Percentiles rank a stretch among this genome's conserved stretches.
phyloP scores from a whole-genome alignment of 2,888 invertebrate genomes.

The Latheticus oryzae region DNA sequence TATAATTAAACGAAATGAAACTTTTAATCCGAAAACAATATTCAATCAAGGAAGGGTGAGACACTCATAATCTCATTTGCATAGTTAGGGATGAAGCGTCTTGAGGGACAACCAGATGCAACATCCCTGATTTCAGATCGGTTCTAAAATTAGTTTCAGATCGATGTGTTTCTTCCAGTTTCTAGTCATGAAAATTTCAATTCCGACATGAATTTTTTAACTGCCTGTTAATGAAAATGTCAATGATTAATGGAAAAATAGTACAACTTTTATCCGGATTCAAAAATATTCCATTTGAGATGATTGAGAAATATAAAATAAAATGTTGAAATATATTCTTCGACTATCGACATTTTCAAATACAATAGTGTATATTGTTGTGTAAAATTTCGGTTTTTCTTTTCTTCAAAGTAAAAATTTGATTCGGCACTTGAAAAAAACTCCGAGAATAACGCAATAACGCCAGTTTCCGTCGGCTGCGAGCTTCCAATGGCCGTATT shows the following conservation, averaged over 20 bases:
- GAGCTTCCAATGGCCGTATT: slow-evolving; percentile 53
- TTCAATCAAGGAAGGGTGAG: slow-evolving; percentile 21
- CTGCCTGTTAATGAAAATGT: slow-evolving; percentile 19
- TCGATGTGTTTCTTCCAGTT: no score
- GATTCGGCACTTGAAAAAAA: slow-evolving; percentile 51
- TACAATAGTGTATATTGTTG: slow-evolving; percentile 50
- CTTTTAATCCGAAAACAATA: slow-evolving; percentile 21
- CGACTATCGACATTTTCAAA: no score
- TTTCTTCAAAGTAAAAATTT: slow-evolving; percentile 45
- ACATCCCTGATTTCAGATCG: slow-evolving; percentile 13
- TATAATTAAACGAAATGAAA: slow-evolving; percentile 14
- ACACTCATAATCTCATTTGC: slow-evolving; percentile 24
- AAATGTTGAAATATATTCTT: no score
- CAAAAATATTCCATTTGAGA: no score
- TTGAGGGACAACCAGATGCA: slow-evolving; percentile 24
- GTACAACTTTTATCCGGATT: no score
- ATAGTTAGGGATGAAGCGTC: slow-evolving; percentile 19
- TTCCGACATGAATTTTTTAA: slow-evolving; percentile 14
- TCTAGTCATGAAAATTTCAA: slow-evolving; percentile 21
- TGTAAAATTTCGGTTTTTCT: slow-evolving; percentile 43
- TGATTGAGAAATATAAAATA: no score
- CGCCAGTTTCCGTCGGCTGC: slow-evolving; percentile 33
- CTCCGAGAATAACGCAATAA: slow-evolving; percentile 55
- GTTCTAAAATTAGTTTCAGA: slow-evolving; percentile 19
- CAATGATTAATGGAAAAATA: no score